phyloP scores from a whole-genome alignment of 2,888 invertebrate species.

The Automeris io region DNA sequence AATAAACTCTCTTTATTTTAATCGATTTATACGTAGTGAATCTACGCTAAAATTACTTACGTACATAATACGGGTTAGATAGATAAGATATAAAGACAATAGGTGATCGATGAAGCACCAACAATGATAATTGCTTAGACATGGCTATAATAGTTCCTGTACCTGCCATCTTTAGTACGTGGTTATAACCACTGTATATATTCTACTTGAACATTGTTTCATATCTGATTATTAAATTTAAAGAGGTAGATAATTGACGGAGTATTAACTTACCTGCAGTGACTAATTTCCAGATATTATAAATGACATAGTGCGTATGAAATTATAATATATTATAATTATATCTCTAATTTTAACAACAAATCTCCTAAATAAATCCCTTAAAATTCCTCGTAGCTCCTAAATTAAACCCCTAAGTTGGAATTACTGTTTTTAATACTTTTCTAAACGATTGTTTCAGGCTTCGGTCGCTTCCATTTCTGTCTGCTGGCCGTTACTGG shows the following conservation, averaged over 20 bases:
- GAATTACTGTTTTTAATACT: no score
- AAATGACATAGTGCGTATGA: no score
- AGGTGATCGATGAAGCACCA: conserved; percentile 10
- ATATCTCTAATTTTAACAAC: no score
- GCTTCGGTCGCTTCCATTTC: conserved; percentile 90
- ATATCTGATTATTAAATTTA: not conserved
- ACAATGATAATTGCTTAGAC: conserved; percentile 2
- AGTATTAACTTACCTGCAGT: no score
- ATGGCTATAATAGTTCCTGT: not conserved
- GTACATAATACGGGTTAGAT: conserved; percentile 2
- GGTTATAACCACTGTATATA: not conserved
- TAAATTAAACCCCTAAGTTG: no score
- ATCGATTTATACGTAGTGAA: no score
- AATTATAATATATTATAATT: no score
- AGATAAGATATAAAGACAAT: conserved; percentile 4
- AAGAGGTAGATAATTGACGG: not conserved
- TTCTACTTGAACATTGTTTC: not conserved
- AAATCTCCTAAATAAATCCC: no score
- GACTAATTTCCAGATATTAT: no score
- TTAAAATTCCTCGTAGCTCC: no score
- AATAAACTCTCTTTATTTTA: not conserved
- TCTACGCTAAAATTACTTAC: no score
- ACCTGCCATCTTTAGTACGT: not conserved
- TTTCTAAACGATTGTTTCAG: conserved; percentile 48
- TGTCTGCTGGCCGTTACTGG: conserved; percentile 85